phyloP scores from a whole-genome alignment of 1,140 invertebrate genomes.

The Aphis craccivora region DNA sequence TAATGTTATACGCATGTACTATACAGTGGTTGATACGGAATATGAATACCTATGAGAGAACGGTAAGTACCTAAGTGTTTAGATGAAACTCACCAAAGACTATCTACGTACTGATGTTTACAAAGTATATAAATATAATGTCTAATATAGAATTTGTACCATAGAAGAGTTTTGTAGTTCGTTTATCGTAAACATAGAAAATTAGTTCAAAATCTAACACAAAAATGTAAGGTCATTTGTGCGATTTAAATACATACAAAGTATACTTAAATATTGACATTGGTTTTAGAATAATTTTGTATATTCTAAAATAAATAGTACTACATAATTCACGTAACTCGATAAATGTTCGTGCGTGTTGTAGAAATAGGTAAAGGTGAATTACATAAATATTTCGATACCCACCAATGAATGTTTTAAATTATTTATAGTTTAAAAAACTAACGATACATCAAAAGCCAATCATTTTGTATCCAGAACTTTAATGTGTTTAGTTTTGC shows the following conservation, averaged over 20 bases:
- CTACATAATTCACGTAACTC: neutral
- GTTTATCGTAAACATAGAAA: neutral
- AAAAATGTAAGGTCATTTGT: neutral
- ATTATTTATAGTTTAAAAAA: neutral
- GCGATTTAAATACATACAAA: neutral
- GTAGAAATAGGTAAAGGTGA: neutral
- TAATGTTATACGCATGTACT: neutral
- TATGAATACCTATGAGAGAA: neutral
- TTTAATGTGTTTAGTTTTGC: neutral
- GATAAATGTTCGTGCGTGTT: neutral
- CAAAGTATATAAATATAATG: neutral
- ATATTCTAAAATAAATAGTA: neutral
- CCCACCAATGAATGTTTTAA: neutral
- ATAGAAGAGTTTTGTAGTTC: neutral
- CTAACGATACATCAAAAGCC: neutral
- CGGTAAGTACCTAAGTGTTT: neutral
- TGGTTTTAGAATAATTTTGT: neutral
- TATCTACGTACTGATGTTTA: neutral
- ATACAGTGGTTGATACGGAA: neutral
- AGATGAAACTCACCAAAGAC: neutral
- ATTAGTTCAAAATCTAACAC: neutral
- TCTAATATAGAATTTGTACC: neutral
- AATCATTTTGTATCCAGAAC: neutral
- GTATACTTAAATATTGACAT: neutral
- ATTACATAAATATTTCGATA: neutral